Conservation (phyloP, 2,113 vertebrate species). For the Ciconia stormi region DNA sequence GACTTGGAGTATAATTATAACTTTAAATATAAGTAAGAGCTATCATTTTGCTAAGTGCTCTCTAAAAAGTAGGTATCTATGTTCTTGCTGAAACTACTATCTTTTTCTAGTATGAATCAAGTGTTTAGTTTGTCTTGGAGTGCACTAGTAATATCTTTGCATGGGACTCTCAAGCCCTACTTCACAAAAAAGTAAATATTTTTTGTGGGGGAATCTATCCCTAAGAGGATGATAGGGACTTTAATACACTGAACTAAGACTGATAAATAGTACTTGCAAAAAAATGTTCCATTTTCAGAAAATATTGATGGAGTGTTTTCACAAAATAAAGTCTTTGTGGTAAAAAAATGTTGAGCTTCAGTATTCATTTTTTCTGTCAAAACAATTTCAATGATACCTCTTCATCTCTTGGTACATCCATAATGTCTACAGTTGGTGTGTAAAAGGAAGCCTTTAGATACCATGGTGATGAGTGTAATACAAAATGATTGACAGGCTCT, state of each 20-base stretch:
- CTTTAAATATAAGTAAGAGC: neutral
- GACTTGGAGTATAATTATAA: neutral
- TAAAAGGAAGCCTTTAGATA: neutral
- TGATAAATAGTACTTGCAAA: neutral
- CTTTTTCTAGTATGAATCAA: neutral
- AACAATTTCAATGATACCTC: neutral
- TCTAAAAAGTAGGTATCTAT: neutral
- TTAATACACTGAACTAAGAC: neutral
- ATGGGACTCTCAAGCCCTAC: neutral
- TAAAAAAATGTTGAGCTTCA: neutral
- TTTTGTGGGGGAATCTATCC: neutral
- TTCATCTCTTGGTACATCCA: neutral
- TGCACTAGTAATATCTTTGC: neutral
- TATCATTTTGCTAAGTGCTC: neutral
- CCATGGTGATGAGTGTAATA: neutral
- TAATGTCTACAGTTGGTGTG: neutral
- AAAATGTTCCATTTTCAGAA: neutral
- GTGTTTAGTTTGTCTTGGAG: neutral
- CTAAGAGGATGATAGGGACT: neutral
- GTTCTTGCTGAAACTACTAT: neutral
- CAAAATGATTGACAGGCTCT: neutral
- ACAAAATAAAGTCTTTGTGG: neutral
- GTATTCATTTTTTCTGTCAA: neutral
- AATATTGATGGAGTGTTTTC: neutral
- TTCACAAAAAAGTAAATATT: neutral